phyloP scores from a whole-genome alignment of 2,888 invertebrate species.

The Drosophila meridiana region DNA sequence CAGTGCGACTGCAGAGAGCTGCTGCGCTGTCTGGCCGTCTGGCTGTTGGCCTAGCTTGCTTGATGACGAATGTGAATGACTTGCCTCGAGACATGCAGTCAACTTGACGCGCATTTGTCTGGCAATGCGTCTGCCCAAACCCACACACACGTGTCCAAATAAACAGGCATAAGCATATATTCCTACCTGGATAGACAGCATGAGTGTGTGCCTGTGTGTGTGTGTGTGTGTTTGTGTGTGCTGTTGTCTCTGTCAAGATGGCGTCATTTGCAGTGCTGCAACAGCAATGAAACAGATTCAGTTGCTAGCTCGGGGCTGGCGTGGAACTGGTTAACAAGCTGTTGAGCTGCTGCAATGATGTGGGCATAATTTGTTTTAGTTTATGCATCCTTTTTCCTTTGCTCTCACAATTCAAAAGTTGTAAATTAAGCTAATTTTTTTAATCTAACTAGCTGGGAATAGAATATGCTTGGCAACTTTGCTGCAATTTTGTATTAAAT shows the following conservation, averaged over 20 bases:
- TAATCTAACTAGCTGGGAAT: slow-evolving; percentile 4
- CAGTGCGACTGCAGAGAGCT: slow-evolving; percentile 28
- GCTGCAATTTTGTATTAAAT: slow-evolving; percentile 4
- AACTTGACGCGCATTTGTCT: slow-evolving; percentile 81
- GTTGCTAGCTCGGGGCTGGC: slow-evolving; percentile 39
- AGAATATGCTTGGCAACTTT: slow-evolving; percentile 15
- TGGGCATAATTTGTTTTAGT: slow-evolving; percentile 74
- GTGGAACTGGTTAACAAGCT: slow-evolving; percentile 66
- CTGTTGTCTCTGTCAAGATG: slow-evolving; percentile 71
- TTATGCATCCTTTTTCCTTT: slow-evolving; percentile 46
- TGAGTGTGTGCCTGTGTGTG: slow-evolving; percentile 34
- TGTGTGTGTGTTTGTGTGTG: slow-evolving; percentile 31
- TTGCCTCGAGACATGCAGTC: slow-evolving; percentile 80
- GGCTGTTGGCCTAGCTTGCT: slow-evolving; percentile 45
- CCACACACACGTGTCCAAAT: slow-evolving; percentile 44
- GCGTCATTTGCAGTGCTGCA: slow-evolving; percentile 65
- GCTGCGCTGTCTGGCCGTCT: slow-evolving; percentile 54
- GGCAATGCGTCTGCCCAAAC: slow-evolving; percentile 75
- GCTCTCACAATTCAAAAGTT: slow-evolving; percentile 18
- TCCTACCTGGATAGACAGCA: slow-evolving; percentile 42
- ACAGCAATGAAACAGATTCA: slow-evolving; percentile 46
- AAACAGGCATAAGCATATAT: slow-evolving; percentile 29
- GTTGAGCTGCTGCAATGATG: slow-evolving; percentile 74
- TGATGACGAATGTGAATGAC: slow-evolving; percentile 81
- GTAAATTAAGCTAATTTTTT: slow-evolving; percentile 30